Conservation (phyloP, 2,113 vertebrate genomes). For the Pseudopodoces humilis region DNA sequence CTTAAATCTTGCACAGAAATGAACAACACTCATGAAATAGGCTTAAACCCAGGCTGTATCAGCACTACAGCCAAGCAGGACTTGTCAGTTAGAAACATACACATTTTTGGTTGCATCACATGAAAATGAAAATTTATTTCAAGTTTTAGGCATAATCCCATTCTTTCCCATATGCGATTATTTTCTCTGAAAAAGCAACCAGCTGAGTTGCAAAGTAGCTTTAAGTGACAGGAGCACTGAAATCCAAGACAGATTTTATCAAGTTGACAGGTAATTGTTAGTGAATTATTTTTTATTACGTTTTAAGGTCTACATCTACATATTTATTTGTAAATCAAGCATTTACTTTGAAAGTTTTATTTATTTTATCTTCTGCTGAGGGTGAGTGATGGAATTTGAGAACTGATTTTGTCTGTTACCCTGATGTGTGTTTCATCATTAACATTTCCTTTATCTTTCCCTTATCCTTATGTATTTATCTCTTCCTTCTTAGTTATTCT, state of each 20-base stretch:
- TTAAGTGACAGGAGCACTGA: background rate
- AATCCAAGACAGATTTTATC: background rate
- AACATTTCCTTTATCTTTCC: background rate
- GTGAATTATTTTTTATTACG: background rate
- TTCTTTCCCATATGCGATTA: background rate
- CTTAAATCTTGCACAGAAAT: conserved; percentile 59
- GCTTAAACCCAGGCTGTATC: conserved; percentile 52
- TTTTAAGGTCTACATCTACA: background rate
- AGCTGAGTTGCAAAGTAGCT: background rate
- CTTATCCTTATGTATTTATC: background rate
- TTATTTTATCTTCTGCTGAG: background rate
- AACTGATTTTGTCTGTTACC: background rate
- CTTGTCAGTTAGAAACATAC: conserved; percentile 21
- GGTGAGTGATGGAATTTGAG: background rate
- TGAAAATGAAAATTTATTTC: conserved; percentile 55
- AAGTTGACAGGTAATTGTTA: background rate
- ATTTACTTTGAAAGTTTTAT: background rate
- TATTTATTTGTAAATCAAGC: background rate
- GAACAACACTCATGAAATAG: conserved; percentile 42
- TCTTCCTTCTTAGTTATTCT: background rate
- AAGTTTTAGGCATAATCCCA: conserved; percentile 11
- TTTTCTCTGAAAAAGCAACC: conserved; percentile 26
- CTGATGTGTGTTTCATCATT: background rate
- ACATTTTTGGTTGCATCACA: conserved; percentile 18
- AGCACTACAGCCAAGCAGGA: background rate